These are phyloP conservation scores for Rhyacichthys aspro DNA, from an alignment of 2,797 vertebrate genomes.

Conservation along the genomic window DNA sequence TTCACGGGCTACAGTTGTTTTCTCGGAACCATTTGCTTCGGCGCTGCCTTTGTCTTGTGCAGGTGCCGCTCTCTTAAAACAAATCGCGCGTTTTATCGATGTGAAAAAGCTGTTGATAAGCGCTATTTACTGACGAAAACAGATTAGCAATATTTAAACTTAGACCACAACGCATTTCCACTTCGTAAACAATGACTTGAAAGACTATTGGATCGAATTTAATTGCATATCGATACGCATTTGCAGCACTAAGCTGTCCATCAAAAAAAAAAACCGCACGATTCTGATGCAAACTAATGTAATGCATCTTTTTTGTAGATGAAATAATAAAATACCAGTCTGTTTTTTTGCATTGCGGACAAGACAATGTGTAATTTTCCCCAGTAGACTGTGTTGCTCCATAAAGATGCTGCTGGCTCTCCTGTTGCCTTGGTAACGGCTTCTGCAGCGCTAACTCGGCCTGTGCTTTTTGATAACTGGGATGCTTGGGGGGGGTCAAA, in stretches of 20 bases:
- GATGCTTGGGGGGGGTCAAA: constrained; percentile 43
- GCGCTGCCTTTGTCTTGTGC: constrained; percentile 63
- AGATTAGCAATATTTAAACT: not conserved
- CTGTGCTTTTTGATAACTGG: constrained; percentile 69
- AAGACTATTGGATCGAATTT: not conserved
- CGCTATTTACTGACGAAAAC: not conserved
- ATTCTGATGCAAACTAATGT: not conserved
- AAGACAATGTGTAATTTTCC: constrained; percentile 69
- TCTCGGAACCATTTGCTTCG: constrained; percentile 42
- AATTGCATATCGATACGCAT: not conserved
- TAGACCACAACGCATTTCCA: not conserved
- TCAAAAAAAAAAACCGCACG: too few relatives aligned
- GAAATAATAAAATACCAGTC: constrained; percentile 12
- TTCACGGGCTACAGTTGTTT: constrained; percentile 38
- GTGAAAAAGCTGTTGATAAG: constrained; percentile 27
- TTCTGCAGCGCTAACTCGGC: constrained; percentile 85
- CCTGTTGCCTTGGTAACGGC: constrained; percentile 91
- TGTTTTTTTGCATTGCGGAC: constrained; percentile 54
- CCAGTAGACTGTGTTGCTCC: constrained; percentile 61
- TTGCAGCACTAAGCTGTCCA: not conserved
- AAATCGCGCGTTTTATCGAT: constrained; percentile 11
- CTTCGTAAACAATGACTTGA: not conserved
- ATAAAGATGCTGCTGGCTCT: constrained; percentile 79
- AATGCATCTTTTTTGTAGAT: not conserved
- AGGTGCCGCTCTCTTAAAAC: constrained; percentile 42